Evolutionary conservation across 2,113 vertebrate genomes (phyloP).

Genomic region (Bothrops jararaca): DNA sequence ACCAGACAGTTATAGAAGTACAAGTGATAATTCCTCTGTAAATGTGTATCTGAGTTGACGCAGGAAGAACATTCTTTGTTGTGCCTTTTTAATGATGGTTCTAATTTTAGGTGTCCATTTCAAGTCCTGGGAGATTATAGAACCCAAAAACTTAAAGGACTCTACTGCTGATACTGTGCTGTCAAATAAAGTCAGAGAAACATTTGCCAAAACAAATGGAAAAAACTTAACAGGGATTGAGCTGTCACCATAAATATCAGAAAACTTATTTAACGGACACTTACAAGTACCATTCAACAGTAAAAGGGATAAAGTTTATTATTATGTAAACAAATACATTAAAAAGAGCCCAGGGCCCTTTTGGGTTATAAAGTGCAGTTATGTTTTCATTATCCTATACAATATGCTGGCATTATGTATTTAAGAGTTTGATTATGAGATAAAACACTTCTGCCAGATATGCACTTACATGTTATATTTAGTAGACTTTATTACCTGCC

Average conservation of each 20-base stretch:
- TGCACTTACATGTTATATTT: slow-evolving; percentile 55
- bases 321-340: slow-evolving; percentile 65
- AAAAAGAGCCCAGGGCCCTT: slow-evolving; percentile 54
- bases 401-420: slow-evolving; percentile 32
- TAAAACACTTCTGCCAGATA: slow-evolving; percentile 46
- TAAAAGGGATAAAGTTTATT: slow-evolving; percentile 62
- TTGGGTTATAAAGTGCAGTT: slow-evolving; percentile 64
- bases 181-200: background rate
- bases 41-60: background rate
- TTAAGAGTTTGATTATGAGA: slow-evolving; percentile 36
- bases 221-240: slow-evolving; percentile 44
- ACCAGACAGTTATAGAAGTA: background rate
- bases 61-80: background rate
- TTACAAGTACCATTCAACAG: slow-evolving; percentile 55
- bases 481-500: slow-evolving; percentile 17
- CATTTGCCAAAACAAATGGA: background rate
- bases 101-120: background rate
- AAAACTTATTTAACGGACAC: slow-evolving; percentile 75
- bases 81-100: background rate
- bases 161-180: background rate
- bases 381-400: slow-evolving; percentile 65
- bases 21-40: too few species aligned
- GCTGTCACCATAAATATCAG: slow-evolving; percentile 71
- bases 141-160: background rate
- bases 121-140: background rate